Conservation (phyloP, 2,888 invertebrate genomes). For the Griposia aprilina region DNA sequence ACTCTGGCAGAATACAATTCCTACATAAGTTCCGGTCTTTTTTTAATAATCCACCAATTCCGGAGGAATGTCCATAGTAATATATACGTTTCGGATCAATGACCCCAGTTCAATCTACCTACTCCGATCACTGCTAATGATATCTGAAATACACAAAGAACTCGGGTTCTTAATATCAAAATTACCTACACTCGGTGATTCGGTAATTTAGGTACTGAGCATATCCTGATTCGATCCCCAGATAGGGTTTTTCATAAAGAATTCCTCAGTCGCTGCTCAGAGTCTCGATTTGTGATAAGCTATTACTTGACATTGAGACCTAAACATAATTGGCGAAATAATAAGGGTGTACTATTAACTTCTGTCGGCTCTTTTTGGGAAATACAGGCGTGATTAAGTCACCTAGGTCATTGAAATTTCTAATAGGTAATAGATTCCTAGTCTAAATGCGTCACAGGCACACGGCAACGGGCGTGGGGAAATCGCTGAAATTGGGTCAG, state of each 20-base stretch:
- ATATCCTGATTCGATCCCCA: neutral
- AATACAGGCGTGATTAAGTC: neutral
- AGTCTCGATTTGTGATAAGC: neutral
- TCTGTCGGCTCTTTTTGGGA: neutral
- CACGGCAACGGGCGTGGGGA: conserved; percentile 63
- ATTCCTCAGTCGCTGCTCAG: too few relatives aligned
- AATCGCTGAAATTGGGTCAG: conserved; percentile 74
- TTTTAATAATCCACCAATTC: too few relatives aligned
- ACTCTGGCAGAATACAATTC: too few relatives aligned
- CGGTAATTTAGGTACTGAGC: neutral
- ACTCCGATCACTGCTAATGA: too few relatives aligned
- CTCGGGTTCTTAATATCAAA: conserved; percentile 5
- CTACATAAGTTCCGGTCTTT: too few relatives aligned
- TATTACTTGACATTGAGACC: too few relatives aligned
- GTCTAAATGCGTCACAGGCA: conserved; percentile 67
- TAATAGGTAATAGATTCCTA: conserved; percentile 37
- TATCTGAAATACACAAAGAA: conserved; percentile 24
- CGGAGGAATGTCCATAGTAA: too few relatives aligned
- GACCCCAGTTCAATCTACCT: too few relatives aligned
- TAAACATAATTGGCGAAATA: neutral
- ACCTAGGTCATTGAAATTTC: neutral
- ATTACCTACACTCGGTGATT: neutral
- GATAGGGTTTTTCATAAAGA: neutral
- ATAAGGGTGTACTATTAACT: neutral
- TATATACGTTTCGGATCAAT: too few relatives aligned